phyloP scores from a whole-genome alignment of 2,888 invertebrate genomes.

The Eilema sororculum region DNA sequence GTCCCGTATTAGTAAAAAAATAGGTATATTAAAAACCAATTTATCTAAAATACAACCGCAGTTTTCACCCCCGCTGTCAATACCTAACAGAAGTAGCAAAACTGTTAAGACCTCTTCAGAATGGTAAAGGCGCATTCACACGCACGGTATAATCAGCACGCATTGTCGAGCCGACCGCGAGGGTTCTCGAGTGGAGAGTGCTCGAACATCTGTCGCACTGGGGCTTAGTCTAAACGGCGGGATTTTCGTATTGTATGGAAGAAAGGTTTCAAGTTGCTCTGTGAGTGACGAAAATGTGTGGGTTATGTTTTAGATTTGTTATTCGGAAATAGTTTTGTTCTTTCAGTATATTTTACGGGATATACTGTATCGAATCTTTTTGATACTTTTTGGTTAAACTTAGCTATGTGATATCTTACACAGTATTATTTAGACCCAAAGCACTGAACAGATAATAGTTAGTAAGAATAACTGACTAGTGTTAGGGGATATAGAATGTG shows the following conservation, averaged over 20 bases:
- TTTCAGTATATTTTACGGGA: not conserved
- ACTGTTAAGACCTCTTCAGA: constrained; percentile 53
- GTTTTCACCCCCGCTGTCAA: constrained; percentile 25
- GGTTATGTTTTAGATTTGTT: constrained; percentile 20
- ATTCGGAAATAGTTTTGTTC: not conserved
- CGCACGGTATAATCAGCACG: constrained; percentile 59
- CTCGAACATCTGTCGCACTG: constrained; percentile 77
- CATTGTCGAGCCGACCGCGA: constrained; percentile 62
- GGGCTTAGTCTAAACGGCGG: constrained; percentile 55
- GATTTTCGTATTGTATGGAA: constrained; percentile 50
- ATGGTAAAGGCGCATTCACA: constrained; percentile 57
- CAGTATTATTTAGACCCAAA: too few species aligned
- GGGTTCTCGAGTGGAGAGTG: constrained; percentile 66
- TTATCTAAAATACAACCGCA: not conserved
- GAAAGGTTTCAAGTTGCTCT: constrained; percentile 31
- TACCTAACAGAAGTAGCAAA: constrained; percentile 41
- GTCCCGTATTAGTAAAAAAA: not conserved
- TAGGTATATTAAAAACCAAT: not conserved
- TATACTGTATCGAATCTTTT: not conserved
- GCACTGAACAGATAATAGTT: too few species aligned
- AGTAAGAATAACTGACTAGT: too few species aligned
- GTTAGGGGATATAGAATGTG: too few species aligned
- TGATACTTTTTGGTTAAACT: too few species aligned
- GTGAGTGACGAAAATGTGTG: constrained; percentile 20
- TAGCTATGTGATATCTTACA: too few species aligned